Evolutionary conservation across 2,888 invertebrate species (phyloP).

Genomic region (Mimachlamys varia): DNA sequence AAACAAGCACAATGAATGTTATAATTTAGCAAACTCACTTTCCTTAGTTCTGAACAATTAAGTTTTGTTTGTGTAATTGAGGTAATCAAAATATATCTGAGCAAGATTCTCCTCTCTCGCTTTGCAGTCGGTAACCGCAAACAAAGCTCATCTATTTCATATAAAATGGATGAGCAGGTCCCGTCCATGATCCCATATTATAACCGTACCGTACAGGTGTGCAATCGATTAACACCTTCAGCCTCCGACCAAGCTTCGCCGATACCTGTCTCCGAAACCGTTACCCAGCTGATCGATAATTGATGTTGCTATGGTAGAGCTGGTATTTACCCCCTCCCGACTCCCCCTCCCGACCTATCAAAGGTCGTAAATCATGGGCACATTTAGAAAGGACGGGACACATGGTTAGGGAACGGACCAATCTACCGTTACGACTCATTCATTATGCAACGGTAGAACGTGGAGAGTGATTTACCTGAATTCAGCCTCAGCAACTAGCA

Average conservation of each 20-base stretch:
- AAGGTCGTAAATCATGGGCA: not conserved
- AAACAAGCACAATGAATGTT: no score
- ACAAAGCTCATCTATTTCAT: not conserved
- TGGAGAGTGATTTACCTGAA: not conserved
- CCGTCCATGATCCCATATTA: not conserved
- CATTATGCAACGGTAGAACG: not conserved
- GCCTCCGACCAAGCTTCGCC: not conserved
- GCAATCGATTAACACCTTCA: not conserved
- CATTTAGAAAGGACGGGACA: not conserved
- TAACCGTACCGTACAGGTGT: not conserved
- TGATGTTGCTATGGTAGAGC: not conserved
- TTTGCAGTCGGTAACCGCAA: no score
- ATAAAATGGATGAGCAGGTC: not conserved
- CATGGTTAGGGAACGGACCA: not conserved
- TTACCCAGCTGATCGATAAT: conserved; percentile 7
- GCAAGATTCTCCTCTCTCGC: no score
- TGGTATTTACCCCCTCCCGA: not conserved
- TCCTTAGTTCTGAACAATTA: no score
- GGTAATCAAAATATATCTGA: no score
- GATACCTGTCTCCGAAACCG: not conserved
- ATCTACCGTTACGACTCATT: not conserved
- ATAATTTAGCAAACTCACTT: no score
- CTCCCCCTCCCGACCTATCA: not conserved
- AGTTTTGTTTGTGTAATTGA: no score
- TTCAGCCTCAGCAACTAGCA: not conserved